Conservation (phyloP, 2,888 invertebrate genomes). For the Chymomyza procnemis region DNA sequence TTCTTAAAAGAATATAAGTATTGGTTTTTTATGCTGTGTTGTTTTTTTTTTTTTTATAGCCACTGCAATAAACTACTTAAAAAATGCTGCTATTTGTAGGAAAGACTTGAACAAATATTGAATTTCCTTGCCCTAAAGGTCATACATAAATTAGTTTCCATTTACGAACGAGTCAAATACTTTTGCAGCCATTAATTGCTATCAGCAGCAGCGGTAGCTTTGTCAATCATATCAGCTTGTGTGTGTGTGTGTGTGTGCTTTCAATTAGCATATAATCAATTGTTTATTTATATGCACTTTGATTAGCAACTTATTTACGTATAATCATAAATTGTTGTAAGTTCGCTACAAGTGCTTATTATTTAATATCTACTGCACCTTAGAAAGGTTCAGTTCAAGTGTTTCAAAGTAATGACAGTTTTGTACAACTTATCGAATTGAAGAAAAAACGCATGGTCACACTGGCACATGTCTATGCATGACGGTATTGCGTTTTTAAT, state of each 20-base stretch:
- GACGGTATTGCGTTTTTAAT: too few species aligned
- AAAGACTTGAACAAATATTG: conserved; percentile 24
- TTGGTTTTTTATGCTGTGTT: too few species aligned
- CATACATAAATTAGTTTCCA: conserved; percentile 14
- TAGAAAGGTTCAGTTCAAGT: too few species aligned
- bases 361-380: neutral
- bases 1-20: neutral
- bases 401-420: too few species aligned
- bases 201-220: conserved; percentile 11
- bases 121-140: neutral
- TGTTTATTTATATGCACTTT: conserved; percentile 14
- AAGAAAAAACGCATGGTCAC: too few species aligned
- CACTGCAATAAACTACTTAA: neutral
- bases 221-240: neutral
- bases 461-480: too few species aligned
- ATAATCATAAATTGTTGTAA: neutral
- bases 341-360: neutral
- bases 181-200: neutral
- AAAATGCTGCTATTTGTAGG: neutral
- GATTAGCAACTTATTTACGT: neutral
- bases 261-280: conserved; percentile 38
- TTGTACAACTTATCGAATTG: too few species aligned
- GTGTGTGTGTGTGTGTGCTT: neutral
- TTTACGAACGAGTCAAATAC: neutral
- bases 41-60: too few species aligned